Conservation (phyloP, 2,797 vertebrate genomes). For the Pipistrellus pipistrellus region DNA sequence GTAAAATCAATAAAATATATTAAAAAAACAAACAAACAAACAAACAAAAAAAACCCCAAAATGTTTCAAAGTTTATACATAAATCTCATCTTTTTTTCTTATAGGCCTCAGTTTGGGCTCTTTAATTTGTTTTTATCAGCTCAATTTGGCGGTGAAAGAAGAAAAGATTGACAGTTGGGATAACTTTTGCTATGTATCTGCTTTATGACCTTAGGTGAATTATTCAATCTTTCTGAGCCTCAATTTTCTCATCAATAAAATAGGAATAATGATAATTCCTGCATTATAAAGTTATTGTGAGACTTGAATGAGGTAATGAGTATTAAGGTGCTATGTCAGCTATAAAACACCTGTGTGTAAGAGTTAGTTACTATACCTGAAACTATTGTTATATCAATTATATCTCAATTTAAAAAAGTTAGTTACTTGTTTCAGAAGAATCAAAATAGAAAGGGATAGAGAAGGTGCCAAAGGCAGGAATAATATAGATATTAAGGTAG, state of each 20-base stretch:
- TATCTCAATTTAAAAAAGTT: conserved; percentile 10
- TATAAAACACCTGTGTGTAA: not conserved
- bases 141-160: conserved; percentile 52
- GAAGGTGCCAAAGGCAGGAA: not conserved
- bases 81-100: not conserved
- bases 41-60: no score
- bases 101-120: not conserved
- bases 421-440: conserved; percentile 60
- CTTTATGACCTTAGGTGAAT: conserved; percentile 52
- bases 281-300: conserved; percentile 35
- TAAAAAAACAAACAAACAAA: no score
- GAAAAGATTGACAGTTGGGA: not conserved
- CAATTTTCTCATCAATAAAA: conserved; percentile 50
- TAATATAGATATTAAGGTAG: conserved; percentile 28
- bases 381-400: not conserved
- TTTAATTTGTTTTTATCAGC: conserved; percentile 58
- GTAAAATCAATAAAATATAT: no score
- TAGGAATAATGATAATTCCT: conserved; percentile 44
- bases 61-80: conserved; percentile 16
- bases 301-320: conserved; percentile 46
- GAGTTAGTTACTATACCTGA: conserved; percentile 11
- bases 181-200: conserved; percentile 58
- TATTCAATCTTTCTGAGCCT: conserved; percentile 44
- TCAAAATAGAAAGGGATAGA: not conserved
- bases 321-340: conserved; percentile 17